Base-by-base conservation (phyloP, 2,888 invertebrate species). In the Coleophora flavipennella region DNA sequence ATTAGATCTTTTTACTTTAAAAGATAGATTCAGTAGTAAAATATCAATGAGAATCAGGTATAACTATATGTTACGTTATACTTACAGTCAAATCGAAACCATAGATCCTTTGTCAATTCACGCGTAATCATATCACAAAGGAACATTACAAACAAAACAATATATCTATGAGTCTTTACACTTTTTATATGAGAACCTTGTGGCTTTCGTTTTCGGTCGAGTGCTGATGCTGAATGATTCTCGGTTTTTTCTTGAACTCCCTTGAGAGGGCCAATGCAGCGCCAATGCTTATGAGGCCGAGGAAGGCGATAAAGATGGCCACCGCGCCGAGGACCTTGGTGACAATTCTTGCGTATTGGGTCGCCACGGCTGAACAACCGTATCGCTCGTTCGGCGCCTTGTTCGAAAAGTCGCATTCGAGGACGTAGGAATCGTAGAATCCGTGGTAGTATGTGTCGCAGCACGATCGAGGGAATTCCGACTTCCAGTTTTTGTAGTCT, bases 311-410 rank as follows among this genome's bases (percentile, higher is more conserved):
- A 31, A 83, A 61, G 1, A 75, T 53, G 1, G 73, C 55, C 0
- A 57, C 59, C 0, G 57, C 77, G 0, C 79, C 63, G 6, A 84
- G 47, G 0, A 71, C 63, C 44, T 67, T 70, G 49, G 74, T 72
- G 0, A 62, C 57, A 3, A 81, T 66, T 35, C 74, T 64, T 0
- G 75, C 62, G 50, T 83, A 80, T 37, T 76, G 72, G 1, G 65
- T 51, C 0, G 76, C 77, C 0, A 84, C 80, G 2, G 71, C 63
- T 0, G 73, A 61, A 35, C 83, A 84, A 0, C 83, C 83, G 47
- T 78, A 67, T 33, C 81, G 60, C 34, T 81, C 80, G 45, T 84
- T 84, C 4, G 83, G 78, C 13, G 76, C 44, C 45, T 80, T 79
- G 48, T 81, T 79, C 0, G 80, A 69, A 13, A 79, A 72, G 39